Evolutionary conservation across 2,797 vertebrate genomes (phyloP), one percentile per base, ranked within the genome.

Genomic region (Hipposideros larvatus): DNA sequence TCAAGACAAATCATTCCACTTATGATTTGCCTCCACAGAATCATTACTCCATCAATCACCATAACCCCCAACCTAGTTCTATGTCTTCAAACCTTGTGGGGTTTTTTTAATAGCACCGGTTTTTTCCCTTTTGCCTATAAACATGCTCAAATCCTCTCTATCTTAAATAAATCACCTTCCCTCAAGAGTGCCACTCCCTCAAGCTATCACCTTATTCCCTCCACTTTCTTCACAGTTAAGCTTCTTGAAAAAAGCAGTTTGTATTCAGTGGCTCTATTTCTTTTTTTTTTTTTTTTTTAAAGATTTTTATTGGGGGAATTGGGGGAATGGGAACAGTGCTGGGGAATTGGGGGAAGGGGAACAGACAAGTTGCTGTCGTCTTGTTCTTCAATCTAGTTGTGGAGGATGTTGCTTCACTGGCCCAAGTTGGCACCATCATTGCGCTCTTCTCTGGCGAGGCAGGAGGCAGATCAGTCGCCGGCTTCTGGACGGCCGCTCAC

Each of bases 81-180:
- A n/a, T 77, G 13, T 73, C 79, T 65, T 74, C 74, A 77, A 65
- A 14, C 21, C 9, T 11, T 91, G 26, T 51, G 11, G 11, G 6
- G 11, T 63, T 91, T 83, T 84, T 71, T 53, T 16, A 26, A 73
- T 51, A 51, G 61, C 61, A 93, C 5, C 28, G 10, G 10, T 5
- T 90, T 87, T 63, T 53, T 0, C 31, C 21, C 31, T 43, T 70
- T 90, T 77, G 13, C 37, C 41, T 82, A 59, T 77, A 91, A 85
- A 37, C 26, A 75, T 65, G 31, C 43, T 80, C 31, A 95, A 85
- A 65, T 90, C 7, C 26, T 57, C 43, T 55, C 6, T 92, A 41
- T 86, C 46, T 92, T 93, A 87, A 93, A 87, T 84, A 84, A 87
- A 59, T 71, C 16, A 59, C 41, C n/a, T 65, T 75, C 57, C 53